Base-by-base conservation (phyloP, 2,888 invertebrate genomes). In the Lasioglossum malachurum region DNA sequence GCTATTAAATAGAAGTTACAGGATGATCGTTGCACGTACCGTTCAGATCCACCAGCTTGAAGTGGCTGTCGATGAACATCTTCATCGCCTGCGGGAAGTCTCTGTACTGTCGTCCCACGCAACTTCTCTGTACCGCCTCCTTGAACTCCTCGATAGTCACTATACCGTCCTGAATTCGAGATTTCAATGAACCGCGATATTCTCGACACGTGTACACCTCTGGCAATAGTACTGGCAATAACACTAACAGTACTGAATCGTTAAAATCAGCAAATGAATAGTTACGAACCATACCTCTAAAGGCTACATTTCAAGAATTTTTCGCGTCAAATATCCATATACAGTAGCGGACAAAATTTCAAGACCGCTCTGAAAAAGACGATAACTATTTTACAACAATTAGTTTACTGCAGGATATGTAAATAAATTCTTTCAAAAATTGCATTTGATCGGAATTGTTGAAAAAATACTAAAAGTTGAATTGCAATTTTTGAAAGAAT, bases 51-150 rank as follows among this genome's bases (percentile, higher is more conserved):
- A 98, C 97, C 96, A 98, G 96, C 94, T 97, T 97, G 95, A 98
- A 98, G 95, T 98, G 98, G 78, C 97, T 97, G 94, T 98, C 98
- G 93, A 98, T 98, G 95, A 98, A 98, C 94, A 98, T 97, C 94
- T 97, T 98, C 97, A 98, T 97, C 7, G 98, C 98, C 94, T 98
- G 97, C 0, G 98, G 98, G 93, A 98, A 98, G 85, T 98, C 97
- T 19, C 97, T 97, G 93, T 97, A 98, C 87, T 96, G 96, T 92
- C 97, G 96, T 7, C 98, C 98, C 38, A 98, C 96, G 93, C 98
- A 98, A 90, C 97, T 97, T 94, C 97, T 97, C 95, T 98, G 97
- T 0, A 98, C 98, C 0, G 98, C 98, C 92, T 96, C 96, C 94
- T 98, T 98, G 95, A 98, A 98, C 94, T 98, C 98, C 1, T 97